phyloP scores from a whole-genome alignment of 2,888 invertebrate genomes.

The Eupeodes latifasciatus region DNA sequence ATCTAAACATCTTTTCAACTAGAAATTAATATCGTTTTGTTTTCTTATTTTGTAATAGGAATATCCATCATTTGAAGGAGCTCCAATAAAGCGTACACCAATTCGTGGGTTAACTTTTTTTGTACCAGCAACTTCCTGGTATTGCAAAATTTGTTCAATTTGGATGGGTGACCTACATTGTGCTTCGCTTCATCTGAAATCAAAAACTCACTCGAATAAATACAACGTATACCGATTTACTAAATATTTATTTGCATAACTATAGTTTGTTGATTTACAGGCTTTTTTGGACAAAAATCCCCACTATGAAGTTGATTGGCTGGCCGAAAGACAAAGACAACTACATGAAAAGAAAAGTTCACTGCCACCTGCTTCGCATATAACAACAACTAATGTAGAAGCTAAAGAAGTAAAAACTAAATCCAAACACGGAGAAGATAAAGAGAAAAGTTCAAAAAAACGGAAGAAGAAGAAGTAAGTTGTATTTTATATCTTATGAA shows the following conservation, averaged over 20 bases:
- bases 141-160: conserved; percentile 93
- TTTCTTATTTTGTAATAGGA: conserved; percentile 82
- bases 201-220: conserved; percentile 90
- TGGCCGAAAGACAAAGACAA: conserved; percentile 91
- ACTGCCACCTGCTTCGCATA: conserved; percentile 79
- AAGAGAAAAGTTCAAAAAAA: conserved; percentile 85
- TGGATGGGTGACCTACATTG: conserved; percentile 96
- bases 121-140: conserved; percentile 94
- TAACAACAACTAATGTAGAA: conserved; percentile 78
- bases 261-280: conserved; percentile 83
- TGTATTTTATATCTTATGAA: not conserved
- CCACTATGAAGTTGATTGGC: conserved; percentile 94
- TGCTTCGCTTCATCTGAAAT: conserved; percentile 93
- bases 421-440: conserved; percentile 81
- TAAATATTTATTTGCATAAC: not conserved
- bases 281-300: conserved; percentile 93
- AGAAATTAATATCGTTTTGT: not conserved
- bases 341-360: conserved; percentile 85
- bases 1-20: conserved; percentile 1
- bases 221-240: conserved; percentile 87
- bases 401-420: conserved; percentile 84
- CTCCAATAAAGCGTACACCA: conserved; percentile 91
- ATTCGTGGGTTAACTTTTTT: conserved; percentile 95
- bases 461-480: conserved; percentile 86
- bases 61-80: conserved; percentile 88